Evolutionary conservation across 2,797 vertebrate species (phyloP).

Genomic region (Huso huso): DNA sequence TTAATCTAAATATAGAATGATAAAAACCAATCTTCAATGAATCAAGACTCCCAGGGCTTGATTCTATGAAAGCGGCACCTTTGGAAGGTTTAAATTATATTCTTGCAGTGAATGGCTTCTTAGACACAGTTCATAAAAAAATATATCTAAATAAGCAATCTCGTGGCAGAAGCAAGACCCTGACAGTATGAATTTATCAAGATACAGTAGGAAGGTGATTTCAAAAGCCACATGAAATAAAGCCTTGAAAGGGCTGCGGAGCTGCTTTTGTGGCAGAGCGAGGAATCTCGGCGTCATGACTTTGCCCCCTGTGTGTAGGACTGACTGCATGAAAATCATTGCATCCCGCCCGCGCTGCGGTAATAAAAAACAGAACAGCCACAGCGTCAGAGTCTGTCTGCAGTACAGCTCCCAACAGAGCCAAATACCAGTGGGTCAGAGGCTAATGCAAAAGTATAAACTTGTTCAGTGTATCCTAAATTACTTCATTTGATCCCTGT

Average conservation of each 20-base stretch:
- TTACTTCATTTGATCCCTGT: constrained; percentile 23
- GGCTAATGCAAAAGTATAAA: constrained; percentile 26
- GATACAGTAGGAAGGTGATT: not conserved
- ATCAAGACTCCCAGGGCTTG: too few relatives aligned
- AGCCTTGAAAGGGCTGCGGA: not conserved
- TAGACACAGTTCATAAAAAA: too few relatives aligned
- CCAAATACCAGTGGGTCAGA: constrained; percentile 30
- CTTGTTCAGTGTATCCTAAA: constrained; percentile 22
- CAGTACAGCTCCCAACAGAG: constrained; percentile 15
- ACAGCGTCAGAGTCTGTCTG: constrained; percentile 7
- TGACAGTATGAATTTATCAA: too few relatives aligned
- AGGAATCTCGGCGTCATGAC: constrained; percentile 4
- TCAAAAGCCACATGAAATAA: constrained; percentile 14
- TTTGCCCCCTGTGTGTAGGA: not conserved
- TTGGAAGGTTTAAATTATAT: too few relatives aligned
- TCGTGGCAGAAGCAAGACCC: too few relatives aligned
- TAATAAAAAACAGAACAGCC: constrained; percentile 3
- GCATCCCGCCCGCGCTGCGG: not conserved
- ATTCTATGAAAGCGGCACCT: too few relatives aligned
- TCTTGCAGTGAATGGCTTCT: too few relatives aligned
- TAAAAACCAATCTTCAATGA: too few relatives aligned
- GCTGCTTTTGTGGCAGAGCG: not conserved
- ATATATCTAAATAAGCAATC: too few relatives aligned
- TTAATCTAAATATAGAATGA: too few relatives aligned
- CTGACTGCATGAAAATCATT: constrained; percentile 3